Evolutionary conservation across 2,113 vertebrate species (phyloP), one percentile per base, ranked within the genome.

Genomic region (Pterophyllum scalare): DNA sequence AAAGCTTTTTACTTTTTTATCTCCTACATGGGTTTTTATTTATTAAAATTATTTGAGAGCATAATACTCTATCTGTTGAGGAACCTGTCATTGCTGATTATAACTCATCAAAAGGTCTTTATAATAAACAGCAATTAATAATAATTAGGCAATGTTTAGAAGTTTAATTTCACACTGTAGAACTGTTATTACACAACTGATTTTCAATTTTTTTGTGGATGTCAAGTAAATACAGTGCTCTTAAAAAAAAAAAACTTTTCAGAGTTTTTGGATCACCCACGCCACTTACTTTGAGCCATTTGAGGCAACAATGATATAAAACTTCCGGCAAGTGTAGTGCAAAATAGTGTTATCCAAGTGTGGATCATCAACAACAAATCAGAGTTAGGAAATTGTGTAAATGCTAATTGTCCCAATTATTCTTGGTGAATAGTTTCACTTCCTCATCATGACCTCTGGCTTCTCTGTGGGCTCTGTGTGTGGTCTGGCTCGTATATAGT

Each of bases 301-400:
- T 43, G 35, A 22, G 19, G 65, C 31, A 78, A 90, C 15, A 77
- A 31, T 19, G 17, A 58, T 12, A 13, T 52, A 80, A 88, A 54
- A 88, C 14, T 79, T 60, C 35, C 35, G 33, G 14, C 46, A 8
- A n/a, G 33, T 31, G 38, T 46, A 12, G 35, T 28, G 22, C 12
- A 76, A 83, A 75, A 19, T 19, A 14, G 24, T 20, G 56, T 83
- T 78, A 79, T 57, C 64, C n/a, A 28, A 33, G 80, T 87, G 79
- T 61, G 19, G 59, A 76, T 77, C 77, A 40, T 79, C 80, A 79
- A 46, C 54, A 87, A 79, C 59, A 94, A 81, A 90, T 90, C 70
- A 91, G 82, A 82, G 77, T 87, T 90, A 83, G 92, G 93, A 95
- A 94, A 82, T 95, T 95, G 88, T 85, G 93, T 92, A 93, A 90